phyloP scores from a whole-genome alignment of 1,140 invertebrate species.

The Philotrypesis tridentata region DNA sequence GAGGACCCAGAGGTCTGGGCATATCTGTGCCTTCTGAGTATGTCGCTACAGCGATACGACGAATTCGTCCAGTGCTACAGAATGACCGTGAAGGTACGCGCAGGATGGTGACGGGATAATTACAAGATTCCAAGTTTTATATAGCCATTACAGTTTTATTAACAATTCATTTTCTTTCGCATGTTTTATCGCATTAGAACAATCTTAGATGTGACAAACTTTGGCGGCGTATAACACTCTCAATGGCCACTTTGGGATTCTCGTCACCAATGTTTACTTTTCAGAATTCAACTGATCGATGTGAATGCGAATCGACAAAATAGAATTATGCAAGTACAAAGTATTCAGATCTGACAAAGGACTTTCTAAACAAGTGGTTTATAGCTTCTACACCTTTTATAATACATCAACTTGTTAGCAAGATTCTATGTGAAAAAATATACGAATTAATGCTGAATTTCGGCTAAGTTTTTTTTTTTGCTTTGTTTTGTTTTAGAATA shows the following conservation, averaged over 20 bases:
- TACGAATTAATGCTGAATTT: too few relatives aligned
- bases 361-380: neutral
- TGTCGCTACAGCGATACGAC: slow-evolving; percentile 57
- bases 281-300: slow-evolving; percentile 7
- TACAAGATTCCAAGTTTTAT: slow-evolving; percentile 30
- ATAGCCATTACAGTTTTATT: slow-evolving; percentile 54
- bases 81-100: slow-evolving; percentile 60
- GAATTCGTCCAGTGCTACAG: slow-evolving; percentile 63
- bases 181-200: slow-evolving; percentile 55
- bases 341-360: neutral
- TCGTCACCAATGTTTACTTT: slow-evolving; percentile 42
- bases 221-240: slow-evolving; percentile 59
- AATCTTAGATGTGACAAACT: slow-evolving; percentile 62
- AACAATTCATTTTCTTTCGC: slow-evolving; percentile 52
- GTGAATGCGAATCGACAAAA: neutral
- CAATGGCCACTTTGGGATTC: slow-evolving; percentile 56
- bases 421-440: neutral
- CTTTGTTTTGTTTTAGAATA: neutral
- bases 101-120: slow-evolving; percentile 2
- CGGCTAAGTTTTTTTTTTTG: neutral
- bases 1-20: slow-evolving; percentile 64
- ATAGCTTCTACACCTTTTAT: neutral
- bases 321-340: slow-evolving; percentile 6
- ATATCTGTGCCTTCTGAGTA: slow-evolving; percentile 66
- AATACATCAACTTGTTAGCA: neutral